Conservation (phyloP, 2,888 invertebrate species). For the Ectemnius cavifrons region DNA sequence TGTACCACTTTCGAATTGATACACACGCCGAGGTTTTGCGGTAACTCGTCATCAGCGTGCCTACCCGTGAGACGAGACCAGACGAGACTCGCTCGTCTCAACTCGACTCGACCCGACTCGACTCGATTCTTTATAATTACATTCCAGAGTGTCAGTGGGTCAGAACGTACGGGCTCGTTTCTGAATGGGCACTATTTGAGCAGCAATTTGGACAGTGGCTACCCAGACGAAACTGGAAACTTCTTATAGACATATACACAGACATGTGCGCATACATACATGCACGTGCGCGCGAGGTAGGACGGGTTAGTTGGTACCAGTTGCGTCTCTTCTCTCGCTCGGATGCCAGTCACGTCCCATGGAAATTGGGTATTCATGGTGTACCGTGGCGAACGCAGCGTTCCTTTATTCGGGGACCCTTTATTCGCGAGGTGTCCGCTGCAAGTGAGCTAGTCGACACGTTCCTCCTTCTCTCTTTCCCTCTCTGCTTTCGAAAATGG, state of each 20-base stretch:
- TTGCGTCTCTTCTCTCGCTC: neutral
- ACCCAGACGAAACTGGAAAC: too few species aligned
- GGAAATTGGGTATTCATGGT: slow-evolving; percentile 6
- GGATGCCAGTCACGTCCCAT: slow-evolving; percentile 3
- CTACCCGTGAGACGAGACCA: slow-evolving; percentile 11
- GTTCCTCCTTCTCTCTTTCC: too few species aligned
- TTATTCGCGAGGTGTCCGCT: slow-evolving; percentile 7
- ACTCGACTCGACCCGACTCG: neutral
- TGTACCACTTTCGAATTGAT: slow-evolving; percentile 72
- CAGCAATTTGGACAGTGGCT: too few species aligned
- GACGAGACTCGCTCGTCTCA: neutral
- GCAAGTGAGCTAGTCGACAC: neutral
- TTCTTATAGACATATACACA: too few species aligned
- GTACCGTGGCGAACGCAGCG: slow-evolving; percentile 5
- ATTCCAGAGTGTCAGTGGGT: too few species aligned
- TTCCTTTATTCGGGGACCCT: slow-evolving; percentile 6
- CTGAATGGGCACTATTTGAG: too few species aligned
- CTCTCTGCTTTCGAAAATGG: neutral
- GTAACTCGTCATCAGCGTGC: slow-evolving; percentile 43
- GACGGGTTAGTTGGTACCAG: neutral
- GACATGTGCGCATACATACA: too few species aligned
- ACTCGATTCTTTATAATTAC: neutral
- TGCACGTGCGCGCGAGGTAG: neutral
- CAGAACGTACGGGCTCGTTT: too few species aligned
- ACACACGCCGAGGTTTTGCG: slow-evolving; percentile 57